These are phyloP conservation scores for Suncus etruscus DNA, from an alignment of 2,113 vertebrate species.

Conservation along the genomic window DNA sequence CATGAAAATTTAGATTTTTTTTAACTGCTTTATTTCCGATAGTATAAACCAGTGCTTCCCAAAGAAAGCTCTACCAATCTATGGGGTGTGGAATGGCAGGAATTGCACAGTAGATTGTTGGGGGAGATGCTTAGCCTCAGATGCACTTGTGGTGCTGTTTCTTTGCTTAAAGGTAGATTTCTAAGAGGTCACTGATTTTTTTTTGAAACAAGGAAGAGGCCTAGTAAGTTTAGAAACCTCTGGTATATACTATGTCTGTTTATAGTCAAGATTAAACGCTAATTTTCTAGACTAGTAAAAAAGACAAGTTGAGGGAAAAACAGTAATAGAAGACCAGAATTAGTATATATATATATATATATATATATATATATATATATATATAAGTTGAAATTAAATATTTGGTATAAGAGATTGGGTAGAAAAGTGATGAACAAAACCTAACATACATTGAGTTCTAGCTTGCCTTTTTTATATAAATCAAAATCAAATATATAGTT, in stretches of 20 bases:
- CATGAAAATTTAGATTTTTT: background rate
- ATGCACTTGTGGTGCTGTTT: too few species aligned
- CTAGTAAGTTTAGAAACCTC: too few species aligned
- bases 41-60: background rate
- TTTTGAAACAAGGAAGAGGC: background rate
- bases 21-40: background rate
- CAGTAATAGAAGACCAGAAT: background rate
- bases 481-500: background rate
- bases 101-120: too few species aligned
- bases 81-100: too few species aligned
- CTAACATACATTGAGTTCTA: background rate
- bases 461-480: conserved; percentile 46
- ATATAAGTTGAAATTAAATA: background rate
- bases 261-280: background rate
- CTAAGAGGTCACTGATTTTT: background rate
- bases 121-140: too few species aligned
- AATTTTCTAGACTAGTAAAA: conserved; percentile 8
- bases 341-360: background rate
- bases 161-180: too few species aligned
- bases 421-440: background rate
- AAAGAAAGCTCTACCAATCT: too few species aligned
- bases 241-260: background rate
- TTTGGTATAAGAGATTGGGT: background rate
- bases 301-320: background rate
- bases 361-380: too few species aligned